Evolutionary conservation across 2,113 vertebrate genomes (phyloP), one percentile per base, ranked within the genome.

Genomic region (Polypterus bichir): DNA sequence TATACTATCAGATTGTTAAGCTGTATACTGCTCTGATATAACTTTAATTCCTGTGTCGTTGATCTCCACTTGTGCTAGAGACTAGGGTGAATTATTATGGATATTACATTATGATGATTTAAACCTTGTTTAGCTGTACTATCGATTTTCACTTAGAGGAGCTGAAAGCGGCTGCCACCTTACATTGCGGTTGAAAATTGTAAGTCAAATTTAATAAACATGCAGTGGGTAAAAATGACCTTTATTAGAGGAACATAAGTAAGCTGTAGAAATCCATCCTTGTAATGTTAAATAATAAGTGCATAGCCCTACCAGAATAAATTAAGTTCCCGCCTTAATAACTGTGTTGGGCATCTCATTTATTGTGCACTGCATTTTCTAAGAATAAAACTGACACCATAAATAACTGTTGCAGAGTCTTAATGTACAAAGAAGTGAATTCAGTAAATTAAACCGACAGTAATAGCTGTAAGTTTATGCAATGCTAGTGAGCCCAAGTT

Each of bases 121-220:
- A 74, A 72, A 72, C 74, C 64, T 66, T 66, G 63, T 73, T 71
- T 69, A 72, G 74, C 66, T 62, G 49, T 44, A n/a, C 55, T 68
- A 72, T 72, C 44, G 71, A 73, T 76, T 76, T 71, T 67, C 69
- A 71, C 69, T 76, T 76, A 73, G 62, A 47, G 46, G 53, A 60
- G 56, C 67, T 68, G 58, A 73, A 53, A 47, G 65, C 60, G 5
- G 55, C 47, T 51, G 59, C 64, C 61, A 63, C 52, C 46, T 51
- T 63, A 51, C 57, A 62, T 54, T 65, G 64, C 47, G 27, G 66
- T 59, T 52, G 11, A 73, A 71, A 71, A 75, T 71, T 65, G 71
- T 59, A 66, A 70, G 69, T 71, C 69, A 69, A 70, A 70, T 71
- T 76, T 70, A 69, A 71, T 70, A 66, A 63, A 62, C 63, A 62